Evolutionary conservation across 2,888 invertebrate genomes (phyloP), one percentile per base, ranked within the genome.

Genomic region (Lasioglossum figueresi): DNA sequence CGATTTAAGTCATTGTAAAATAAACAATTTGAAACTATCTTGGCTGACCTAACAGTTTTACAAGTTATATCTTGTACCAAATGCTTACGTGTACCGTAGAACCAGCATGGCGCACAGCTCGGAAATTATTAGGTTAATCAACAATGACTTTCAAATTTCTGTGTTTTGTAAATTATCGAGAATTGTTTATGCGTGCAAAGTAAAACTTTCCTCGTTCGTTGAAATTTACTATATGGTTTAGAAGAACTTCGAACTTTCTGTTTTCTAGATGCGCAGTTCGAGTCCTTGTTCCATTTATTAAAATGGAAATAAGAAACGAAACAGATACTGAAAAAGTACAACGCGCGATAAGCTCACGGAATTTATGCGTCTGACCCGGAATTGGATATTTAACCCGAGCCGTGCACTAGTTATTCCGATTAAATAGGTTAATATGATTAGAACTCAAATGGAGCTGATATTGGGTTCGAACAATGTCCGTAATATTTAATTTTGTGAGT

Each of bases 271-370:
- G 16, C 63, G 31, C 31, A 0, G 34, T 74, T 6, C 12, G 34
- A 52, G 37, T 75, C 63, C 68, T 59, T 19, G 43, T 70, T 70
- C 68, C 68, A 52, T 78, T 56, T 63, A 19, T 31, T 27, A 63
- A 63, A 63, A 63, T 63, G 63, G 16, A 63, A 63, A 63, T 63
- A 63, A 63, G 31, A 31, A 63, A 63, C 8, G 31, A 63, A 63
- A 34, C 63, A 31, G 63, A 63, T 31, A 63, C 31, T 31, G 63
- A 31, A 31, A 31, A 63, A 63, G 31, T 19, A 63, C 31, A 8
- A 19, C 63, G 16, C 19, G 63, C 5, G 63, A 63, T 63, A 63
- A 34, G 63, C 31, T 6, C 63, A 8, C 19, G 19, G 3, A 34
- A 34, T 63, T 63, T 63, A 63, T 31, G 63, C 8, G 31, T 19